A percentile compares a stretch with the other conserved stretches of the same genome.
These are phyloP conservation scores for Helarctos malayanus DNA, from an alignment of 2,797 vertebrate species.

Conservation along the genomic window DNA sequence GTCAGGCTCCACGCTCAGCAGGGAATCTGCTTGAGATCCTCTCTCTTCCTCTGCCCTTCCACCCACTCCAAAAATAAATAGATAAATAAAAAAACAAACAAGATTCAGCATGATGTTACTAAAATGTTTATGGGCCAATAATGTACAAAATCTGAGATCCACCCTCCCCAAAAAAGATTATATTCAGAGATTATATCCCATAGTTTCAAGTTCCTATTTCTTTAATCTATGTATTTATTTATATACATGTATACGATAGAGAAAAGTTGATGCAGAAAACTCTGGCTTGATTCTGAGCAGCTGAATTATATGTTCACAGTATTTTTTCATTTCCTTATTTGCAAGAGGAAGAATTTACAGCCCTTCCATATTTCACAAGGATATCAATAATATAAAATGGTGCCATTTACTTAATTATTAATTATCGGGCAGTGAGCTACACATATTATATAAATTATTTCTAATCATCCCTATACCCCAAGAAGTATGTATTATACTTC, in stretches of 20 bases:
- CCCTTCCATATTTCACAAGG: slow-evolving; percentile 51
- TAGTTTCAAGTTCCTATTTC: slow-evolving; percentile 54
- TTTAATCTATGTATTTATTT: slow-evolving; percentile 15
- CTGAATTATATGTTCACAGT: slow-evolving; percentile 38
- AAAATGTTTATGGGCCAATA: slow-evolving; percentile 29
- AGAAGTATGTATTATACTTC: slow-evolving; percentile 41
- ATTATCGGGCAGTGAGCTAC: slow-evolving; percentile 49
- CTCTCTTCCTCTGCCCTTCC: neutral
- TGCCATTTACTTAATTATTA: slow-evolving; percentile 33
- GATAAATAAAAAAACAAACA: neutral
- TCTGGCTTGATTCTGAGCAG: slow-evolving; percentile 50
- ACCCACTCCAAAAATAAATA: neutral
- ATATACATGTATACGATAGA: neutral
- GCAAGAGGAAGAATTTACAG: slow-evolving; percentile 55
- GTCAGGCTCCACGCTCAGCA: neutral
- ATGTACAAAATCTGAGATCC: neutral
- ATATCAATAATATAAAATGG: slow-evolving; percentile 25
- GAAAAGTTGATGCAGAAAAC: slow-evolving; percentile 42
- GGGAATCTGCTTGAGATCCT: neutral
- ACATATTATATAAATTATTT: slow-evolving; percentile 53
- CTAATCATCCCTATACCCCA: slow-evolving; percentile 17
- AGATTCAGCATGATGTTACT: neutral
- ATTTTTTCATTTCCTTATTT: slow-evolving; percentile 63
- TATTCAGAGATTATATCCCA: slow-evolving; percentile 38
- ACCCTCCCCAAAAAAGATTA: neutral